Evolutionary conservation across 1,140 invertebrate genomes (phyloP), one percentile per base, ranked within the genome.

Genomic region (Dendrolimus kikuchii): DNA sequence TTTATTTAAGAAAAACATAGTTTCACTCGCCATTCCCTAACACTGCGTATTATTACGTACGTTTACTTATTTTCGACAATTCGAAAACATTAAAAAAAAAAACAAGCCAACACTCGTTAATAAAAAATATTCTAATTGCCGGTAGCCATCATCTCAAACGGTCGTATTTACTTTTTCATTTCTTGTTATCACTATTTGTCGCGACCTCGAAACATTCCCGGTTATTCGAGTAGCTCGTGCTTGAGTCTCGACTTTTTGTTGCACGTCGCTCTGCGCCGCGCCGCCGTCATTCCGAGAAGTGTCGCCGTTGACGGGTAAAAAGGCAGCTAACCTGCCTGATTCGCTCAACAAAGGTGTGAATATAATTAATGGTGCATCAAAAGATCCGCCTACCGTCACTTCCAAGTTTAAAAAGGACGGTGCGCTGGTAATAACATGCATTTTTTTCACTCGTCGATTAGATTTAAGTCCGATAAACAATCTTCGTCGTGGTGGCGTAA

Each of bases 291-390:
- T 82, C 79, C 64, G 39, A 72, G 79, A 80, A 82, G 53, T 69
- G 70, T 68, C 71, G 55, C 60, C 57, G 55, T 59, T 43, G 9
- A 41, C 23, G 23, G 51, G 57, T 52, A 71, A 74, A 71, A 69
- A 71, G 40, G 36, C 39, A 23, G 59, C 61, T 48, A 39, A 60
- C 55, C 56, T 38, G 54, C 49, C 43, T 46, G 60, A 50, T 59
- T 62, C 58, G 64, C 58, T 63, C 68, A 53, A 60, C 66, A 57
- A 64, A 82, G 79, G 79, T 80, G 79, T 82, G 71, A 82, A 82
- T 80, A 78, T 78, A 82, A 82, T 79, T 78, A 74, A 82, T 78
- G 71, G 62, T 65, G 55, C 60, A 74, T 80, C 74, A 80, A 82
- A 82, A 61, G 59, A 50, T 39, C 75, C 75, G 78, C 70, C 74